Evolutionary conservation across 2,113 vertebrate genomes (phyloP).

Genomic region (Actenoides hombroni): DNA sequence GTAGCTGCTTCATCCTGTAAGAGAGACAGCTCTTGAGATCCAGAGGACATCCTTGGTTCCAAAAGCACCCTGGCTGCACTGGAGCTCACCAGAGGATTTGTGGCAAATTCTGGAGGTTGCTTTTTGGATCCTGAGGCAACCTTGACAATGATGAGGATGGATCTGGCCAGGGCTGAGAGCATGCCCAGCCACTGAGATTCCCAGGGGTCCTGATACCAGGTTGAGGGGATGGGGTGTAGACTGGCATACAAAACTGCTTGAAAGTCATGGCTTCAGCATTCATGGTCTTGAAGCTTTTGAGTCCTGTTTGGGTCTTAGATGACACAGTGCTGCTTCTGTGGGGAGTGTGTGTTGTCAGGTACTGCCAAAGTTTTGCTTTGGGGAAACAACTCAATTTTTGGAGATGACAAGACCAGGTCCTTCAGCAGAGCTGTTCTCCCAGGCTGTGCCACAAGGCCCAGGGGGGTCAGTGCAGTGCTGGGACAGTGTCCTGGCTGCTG

Average conservation of each 20-base stretch:
- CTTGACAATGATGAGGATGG: not conserved
- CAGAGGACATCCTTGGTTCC: not conserved
- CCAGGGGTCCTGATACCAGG: fast-evolving
- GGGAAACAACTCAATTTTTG: not conserved
- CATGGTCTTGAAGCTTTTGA: not conserved
- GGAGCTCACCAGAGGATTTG: not conserved
- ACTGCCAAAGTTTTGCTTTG: not conserved
- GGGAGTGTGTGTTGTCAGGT: too few relatives aligned
- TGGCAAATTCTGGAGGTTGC: not conserved
- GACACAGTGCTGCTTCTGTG: not conserved
- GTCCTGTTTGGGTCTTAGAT: not conserved
- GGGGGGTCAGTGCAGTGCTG: fast-evolving
- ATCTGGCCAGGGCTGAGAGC: not conserved
- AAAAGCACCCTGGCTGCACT: too few relatives aligned
- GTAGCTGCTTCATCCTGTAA: not conserved
- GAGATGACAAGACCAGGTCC: not conserved
- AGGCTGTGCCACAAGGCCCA: not conserved
- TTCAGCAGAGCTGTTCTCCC: not conserved
- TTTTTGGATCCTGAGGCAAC: not conserved
- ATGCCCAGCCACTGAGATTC: not conserved
- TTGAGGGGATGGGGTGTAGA: not conserved
- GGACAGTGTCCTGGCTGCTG: not conserved
- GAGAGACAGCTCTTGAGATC: not conserved
- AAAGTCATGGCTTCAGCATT: not conserved
- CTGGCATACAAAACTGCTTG: not conserved